Conservation (phyloP, 2,797 vertebrate species). For the Pseudocheirus occidentalis region DNA sequence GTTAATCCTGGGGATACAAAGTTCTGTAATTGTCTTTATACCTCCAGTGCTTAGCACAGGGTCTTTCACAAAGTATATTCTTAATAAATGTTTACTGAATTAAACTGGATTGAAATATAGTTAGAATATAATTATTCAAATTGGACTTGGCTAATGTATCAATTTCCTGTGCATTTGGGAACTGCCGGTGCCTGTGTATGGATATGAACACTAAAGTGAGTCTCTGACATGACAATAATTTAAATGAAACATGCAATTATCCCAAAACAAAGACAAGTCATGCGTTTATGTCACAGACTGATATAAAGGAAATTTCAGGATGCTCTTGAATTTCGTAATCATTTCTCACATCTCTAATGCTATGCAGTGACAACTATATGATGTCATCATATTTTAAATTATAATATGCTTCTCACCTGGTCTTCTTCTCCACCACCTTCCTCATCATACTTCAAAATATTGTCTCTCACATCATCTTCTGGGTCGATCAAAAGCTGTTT, state of each 20-base stretch:
- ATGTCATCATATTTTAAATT: not conserved
- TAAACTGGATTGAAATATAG: not conserved
- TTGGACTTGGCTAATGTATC: not conserved
- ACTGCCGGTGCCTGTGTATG: not conserved
- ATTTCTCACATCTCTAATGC: not conserved
- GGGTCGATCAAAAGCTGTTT: slow-evolving; percentile 98
- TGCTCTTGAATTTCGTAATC: not conserved
- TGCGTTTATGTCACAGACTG: not conserved
- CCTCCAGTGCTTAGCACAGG: not conserved
- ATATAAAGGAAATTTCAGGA: not conserved
- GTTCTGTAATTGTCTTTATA: not conserved
- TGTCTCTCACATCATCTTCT: slow-evolving; percentile 97
- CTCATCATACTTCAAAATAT: slow-evolving; percentile 98
- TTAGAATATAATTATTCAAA: not conserved
- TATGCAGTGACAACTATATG: not conserved
- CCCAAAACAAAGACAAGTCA: not conserved
- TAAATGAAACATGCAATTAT: not conserved
- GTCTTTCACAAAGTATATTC: not conserved
- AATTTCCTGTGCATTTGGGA: not conserved
- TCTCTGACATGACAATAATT: not conserved
- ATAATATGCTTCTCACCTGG: slow-evolving; percentile 88
- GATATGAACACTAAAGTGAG: not conserved
- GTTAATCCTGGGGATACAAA: not conserved
- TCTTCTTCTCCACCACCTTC: slow-evolving; percentile 99
- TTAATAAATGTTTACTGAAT: not conserved